Evolutionary conservation across 2,797 vertebrate species (phyloP).

Genomic region (Eulemur mongoz): DNA sequence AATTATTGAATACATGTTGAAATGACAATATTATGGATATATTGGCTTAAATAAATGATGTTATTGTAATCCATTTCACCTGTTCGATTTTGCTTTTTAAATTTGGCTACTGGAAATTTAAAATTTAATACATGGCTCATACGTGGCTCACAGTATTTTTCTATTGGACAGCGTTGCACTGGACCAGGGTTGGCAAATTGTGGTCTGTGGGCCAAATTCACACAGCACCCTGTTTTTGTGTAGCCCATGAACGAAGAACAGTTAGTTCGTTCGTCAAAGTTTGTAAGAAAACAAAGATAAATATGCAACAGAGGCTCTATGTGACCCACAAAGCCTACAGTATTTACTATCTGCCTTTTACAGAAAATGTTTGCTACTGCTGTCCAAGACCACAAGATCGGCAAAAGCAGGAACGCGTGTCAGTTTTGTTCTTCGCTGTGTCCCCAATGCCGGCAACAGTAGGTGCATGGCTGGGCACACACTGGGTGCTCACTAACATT

Average conservation of each 20-base stretch:
- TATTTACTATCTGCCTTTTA: background rate
- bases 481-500: background rate
- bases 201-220: background rate
- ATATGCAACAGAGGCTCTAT: background rate
- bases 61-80: slow-evolving; percentile 18
- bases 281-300: background rate
- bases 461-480: background rate
- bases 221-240: background rate
- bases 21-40: background rate
- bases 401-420: background rate
- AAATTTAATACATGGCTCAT: background rate
- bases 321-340: background rate
- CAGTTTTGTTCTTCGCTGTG: background rate
- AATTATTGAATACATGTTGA: background rate
- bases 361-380: background rate
- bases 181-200: background rate
- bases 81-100: background rate
- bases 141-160: background rate
- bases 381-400: background rate
- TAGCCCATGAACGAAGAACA: background rate
- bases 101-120: slow-evolving; percentile 3
- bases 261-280: background rate
- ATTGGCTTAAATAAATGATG: background rate
- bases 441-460: background rate
- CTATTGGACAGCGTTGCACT: background rate